These are phyloP conservation scores for Tupaia tana DNA, from an alignment of 2,113 vertebrate species.

Conservation along the genomic window DNA sequence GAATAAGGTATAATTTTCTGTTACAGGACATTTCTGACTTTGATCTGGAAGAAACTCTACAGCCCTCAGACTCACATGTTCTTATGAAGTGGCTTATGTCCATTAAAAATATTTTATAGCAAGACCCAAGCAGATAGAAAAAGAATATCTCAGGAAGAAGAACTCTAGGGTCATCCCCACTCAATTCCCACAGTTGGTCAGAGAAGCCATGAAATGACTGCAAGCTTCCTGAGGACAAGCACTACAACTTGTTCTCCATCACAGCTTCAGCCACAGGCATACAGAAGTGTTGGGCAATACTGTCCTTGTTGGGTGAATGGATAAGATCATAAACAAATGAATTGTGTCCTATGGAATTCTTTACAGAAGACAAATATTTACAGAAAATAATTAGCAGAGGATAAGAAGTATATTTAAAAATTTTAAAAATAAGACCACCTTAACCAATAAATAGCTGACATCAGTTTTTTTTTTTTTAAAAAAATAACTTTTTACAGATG, in stretches of 20 bases:
- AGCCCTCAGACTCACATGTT: not conserved
- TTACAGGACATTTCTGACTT: not conserved
- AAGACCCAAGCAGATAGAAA: not conserved
- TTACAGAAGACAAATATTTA: not conserved
- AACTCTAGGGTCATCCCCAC: not conserved
- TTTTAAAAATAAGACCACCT: not conserved
- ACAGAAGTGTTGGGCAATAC: not conserved
- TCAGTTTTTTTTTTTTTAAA: not conserved
- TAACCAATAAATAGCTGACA: not conserved
- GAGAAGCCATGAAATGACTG: not conserved
- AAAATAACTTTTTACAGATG: not conserved
- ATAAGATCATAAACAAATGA: not conserved
- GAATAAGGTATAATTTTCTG: slow-evolving; percentile 16
- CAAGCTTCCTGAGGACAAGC: not conserved
- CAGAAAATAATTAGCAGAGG: not conserved
- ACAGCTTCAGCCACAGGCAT: not conserved
- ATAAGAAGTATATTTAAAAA: not conserved
- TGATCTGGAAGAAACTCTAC: not conserved
- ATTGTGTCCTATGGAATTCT: not conserved
- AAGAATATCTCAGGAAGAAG: not conserved
- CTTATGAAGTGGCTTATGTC: not conserved
- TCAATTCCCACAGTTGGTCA: not conserved
- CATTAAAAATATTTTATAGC: not conserved
- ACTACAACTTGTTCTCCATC: not conserved
- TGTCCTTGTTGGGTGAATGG: not conserved